These are phyloP conservation scores for Lacerta agilis DNA, from an alignment of 2,797 vertebrate species.

Conservation along the genomic window DNA sequence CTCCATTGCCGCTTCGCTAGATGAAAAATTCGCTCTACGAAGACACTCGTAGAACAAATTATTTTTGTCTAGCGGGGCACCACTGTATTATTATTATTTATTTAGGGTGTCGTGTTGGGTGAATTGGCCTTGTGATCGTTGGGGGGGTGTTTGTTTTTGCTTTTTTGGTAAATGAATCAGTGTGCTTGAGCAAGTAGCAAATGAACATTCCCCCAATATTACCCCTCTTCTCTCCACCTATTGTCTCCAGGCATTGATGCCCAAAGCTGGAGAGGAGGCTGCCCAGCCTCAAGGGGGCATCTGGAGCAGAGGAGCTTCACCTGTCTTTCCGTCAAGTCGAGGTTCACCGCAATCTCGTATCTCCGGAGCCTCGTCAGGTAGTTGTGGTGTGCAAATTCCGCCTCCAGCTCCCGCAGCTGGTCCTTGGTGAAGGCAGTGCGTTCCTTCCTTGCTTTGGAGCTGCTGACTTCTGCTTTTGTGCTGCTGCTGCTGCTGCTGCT, in stretches of 20 bases:
- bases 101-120: no score
- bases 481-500: neutral
- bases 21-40: no score
- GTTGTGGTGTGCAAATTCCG: constrained; percentile 97
- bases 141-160: no score
- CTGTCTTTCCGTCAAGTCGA: constrained; percentile 98
- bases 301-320: constrained; percentile 68
- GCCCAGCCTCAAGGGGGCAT: neutral
- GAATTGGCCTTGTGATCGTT: no score
- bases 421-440: constrained; percentile 97
- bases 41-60: no score
- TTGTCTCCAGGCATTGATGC: neutral
- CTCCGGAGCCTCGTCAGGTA: constrained; percentile 96
- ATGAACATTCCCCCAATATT: no score
- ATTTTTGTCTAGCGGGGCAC: no score
- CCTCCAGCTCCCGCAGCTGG: constrained; percentile 94
- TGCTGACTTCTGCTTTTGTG: constrained; percentile 84
- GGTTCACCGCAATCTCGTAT: constrained; percentile 97
- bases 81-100: no score
- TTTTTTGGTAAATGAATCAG: no score
- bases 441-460: constrained; percentile 90
- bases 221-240: neutral
- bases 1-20: no score
- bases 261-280: neutral
- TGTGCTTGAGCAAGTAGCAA: no score